Conservation (phyloP, 2,113 vertebrate species). For the Cyprinodon variegatus region DNA sequence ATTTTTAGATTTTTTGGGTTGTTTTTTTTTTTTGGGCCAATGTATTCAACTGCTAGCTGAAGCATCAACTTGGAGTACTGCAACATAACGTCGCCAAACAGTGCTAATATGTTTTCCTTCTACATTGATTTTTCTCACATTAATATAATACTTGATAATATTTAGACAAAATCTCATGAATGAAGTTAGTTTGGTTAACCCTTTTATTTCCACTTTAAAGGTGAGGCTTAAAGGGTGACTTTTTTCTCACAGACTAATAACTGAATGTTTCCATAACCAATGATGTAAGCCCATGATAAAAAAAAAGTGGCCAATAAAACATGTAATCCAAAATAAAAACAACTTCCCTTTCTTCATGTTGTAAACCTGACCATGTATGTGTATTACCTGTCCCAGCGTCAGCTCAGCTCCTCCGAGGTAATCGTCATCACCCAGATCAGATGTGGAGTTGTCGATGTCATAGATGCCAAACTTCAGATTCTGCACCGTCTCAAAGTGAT, state of each 20-base stretch:
- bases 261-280: background rate
- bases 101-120: no score
- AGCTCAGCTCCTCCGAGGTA: conserved; percentile 89
- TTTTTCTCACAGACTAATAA: background rate
- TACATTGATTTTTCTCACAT: no score
- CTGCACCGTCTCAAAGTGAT: conserved; percentile 92
- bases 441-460: conserved; percentile 89
- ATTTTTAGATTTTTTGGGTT: no score
- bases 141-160: no score
- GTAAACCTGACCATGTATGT: background rate
- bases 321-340: no score
- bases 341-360: background rate
- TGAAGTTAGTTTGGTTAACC: no score
- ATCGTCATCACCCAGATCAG: conserved; percentile 87
- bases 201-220: background rate
- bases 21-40: no score
- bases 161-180: no score
- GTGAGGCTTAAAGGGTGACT: background rate
- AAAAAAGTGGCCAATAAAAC: background rate
- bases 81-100: no score
- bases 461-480: conserved; percentile 87
- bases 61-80: no score
- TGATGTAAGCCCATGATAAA: background rate
- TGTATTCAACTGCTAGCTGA: no score
- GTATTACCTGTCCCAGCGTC: conserved; percentile 88